Evolutionary conservation across 2,797 vertebrate genomes (phyloP), one percentile per base, ranked within the genome.

Genomic region (Myotis vivesi): DNA sequence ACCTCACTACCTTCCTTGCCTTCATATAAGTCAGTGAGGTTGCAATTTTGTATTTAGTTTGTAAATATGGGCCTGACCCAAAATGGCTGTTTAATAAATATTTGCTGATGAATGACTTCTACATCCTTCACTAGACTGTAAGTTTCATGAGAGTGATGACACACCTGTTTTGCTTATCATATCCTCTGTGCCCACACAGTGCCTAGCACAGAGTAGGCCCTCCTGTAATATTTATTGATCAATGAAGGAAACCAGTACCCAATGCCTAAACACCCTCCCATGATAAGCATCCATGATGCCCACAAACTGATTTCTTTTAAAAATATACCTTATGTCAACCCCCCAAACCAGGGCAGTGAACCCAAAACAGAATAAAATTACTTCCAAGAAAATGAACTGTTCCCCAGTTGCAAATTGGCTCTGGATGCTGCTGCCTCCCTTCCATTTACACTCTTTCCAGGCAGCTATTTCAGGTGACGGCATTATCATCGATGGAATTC

Each of bases 401-500:
- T 87, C 36, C 96, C 96, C 93, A 86, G 92, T 73, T 92, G 64
- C 90, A 89, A 84, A 85, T 73, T 80, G 96, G 96, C 76, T 80
- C 44, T 28, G 82, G 19, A 41, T 87, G 30, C 68, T 89, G 91
- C 57, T 62, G 87, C 81, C 96, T 80, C 87, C 64, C 94, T 88
- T 76, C 46, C 82, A 51, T 71, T 96, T 89, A 87, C 86, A 92
- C 97, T 95, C 89, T 94, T 97, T 94, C 90, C 84, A 95, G 68
- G 64, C 44, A 82, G 95, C 73, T 68, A 95, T 97, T 97, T 94
- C 96, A 96, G 89, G 92, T 95, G 95, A 97, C 59, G 75, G 68
- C 76, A 83, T 9, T 96, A 96, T 96, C 96, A 94, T 93, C 71
- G 12, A 13, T 25, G 86, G 94, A 92, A 91, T 97, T 98, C 97